Percentiles rank a stretch among this genome's conserved stretches.
These are phyloP conservation scores for Micoletzkya japonica DNA, from an alignment of 2,888 invertebrate species.

Conservation along the genomic window DNA sequence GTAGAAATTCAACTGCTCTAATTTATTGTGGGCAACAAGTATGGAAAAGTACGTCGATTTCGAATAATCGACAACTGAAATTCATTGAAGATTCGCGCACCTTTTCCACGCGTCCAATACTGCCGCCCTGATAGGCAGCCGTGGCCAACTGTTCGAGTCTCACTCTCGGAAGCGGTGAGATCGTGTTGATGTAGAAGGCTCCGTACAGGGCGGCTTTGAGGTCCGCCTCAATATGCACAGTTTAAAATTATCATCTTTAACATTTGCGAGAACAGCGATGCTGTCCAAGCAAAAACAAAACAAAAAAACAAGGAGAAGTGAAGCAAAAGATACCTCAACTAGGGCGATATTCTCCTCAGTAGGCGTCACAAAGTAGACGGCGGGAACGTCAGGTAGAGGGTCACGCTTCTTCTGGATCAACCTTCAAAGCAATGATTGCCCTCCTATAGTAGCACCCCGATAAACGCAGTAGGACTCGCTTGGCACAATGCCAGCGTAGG, in stretches of 20 bases:
- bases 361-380: constrained; percentile 94
- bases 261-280: neutral
- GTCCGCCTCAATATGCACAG: constrained; percentile 7
- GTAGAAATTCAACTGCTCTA: no score
- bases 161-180: constrained; percentile 76
- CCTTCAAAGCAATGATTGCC: neutral
- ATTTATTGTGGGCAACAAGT: no score
- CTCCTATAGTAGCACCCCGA: neutral
- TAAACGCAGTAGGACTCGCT: neutral
- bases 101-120: constrained; percentile 80
- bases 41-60: no score
- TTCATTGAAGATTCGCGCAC: constrained; percentile 68
- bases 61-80: no score
- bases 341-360: constrained; percentile 92
- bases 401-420: constrained; percentile 68
- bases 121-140: constrained; percentile 85
- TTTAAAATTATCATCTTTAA: no score
- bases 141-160: constrained; percentile 92
- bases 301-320: neutral
- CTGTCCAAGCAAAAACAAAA: neutral
- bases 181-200: constrained; percentile 91
- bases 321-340: constrained; percentile 73
- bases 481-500: neutral
- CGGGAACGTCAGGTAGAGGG: constrained; percentile 94
- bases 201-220: constrained; percentile 79